These are phyloP conservation scores for Hartigia nigra DNA, from an alignment of 2,888 invertebrate genomes.

Conservation along the genomic window DNA sequence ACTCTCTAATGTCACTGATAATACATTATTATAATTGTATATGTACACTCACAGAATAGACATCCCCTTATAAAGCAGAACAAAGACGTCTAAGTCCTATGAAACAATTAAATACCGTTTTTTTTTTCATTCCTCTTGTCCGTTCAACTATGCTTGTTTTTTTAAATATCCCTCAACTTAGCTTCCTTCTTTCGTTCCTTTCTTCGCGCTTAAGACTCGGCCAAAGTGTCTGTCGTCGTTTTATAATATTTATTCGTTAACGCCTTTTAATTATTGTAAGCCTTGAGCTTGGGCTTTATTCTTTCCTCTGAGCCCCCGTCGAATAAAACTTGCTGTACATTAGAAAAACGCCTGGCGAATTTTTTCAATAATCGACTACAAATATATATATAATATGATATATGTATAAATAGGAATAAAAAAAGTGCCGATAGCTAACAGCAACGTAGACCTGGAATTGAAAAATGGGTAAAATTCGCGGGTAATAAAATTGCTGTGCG, in stretches of 20 bases:
- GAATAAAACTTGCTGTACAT: constrained; percentile 25
- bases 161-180: constrained; percentile 12
- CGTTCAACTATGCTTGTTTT: background rate
- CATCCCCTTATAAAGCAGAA: constrained; percentile 47
- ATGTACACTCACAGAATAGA: constrained; percentile 49
- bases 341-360: constrained; percentile 19
- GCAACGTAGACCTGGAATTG: background rate
- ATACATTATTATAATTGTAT: constrained; percentile 43
- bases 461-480: background rate
- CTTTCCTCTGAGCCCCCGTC: constrained; percentile 31
- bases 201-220: constrained; percentile 16
- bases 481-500: background rate
- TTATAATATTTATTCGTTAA: constrained; percentile 25
- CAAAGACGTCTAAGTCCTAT: constrained; percentile 47
- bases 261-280: constrained; percentile 56
- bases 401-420: constrained; percentile 5
- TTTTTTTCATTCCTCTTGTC: constrained; percentile 34
- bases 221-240: constrained; percentile 23
- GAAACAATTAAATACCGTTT: constrained; percentile 37
- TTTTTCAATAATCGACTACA: constrained; percentile 14
- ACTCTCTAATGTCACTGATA: constrained; percentile 48
- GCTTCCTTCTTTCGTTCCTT: background rate
- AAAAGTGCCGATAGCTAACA: background rate
- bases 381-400: background rate
- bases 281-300: constrained; percentile 53